A percentile compares a stretch with the other conserved stretches of the same genome.
phyloP scores from a whole-genome alignment of 1,140 invertebrate species.

The Subanguina moxae region DNA sequence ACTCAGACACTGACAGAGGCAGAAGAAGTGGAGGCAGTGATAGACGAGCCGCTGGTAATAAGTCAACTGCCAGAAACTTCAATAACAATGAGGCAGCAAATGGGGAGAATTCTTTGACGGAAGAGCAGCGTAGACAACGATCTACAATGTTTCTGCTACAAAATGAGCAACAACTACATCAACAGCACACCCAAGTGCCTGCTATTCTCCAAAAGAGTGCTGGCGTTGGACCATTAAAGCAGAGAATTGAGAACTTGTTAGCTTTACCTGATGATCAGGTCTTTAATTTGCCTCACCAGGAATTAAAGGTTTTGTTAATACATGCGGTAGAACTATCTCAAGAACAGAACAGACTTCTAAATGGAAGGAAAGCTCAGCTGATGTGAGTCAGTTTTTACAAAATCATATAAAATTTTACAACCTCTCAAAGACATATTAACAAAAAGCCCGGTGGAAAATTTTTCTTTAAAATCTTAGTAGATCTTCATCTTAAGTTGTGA shows the following conservation, averaged over 20 bases:
- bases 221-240: not conserved
- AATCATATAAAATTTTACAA: too few relatives aligned
- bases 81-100: not conserved
- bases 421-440: too few relatives aligned
- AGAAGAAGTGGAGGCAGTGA: not conserved
- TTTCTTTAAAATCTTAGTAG: too few relatives aligned
- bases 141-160: constrained; percentile 14
- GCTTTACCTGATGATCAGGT: constrained; percentile 4
- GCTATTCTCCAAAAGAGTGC: not conserved
- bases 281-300: not conserved
- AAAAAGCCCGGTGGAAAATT: too few relatives aligned
- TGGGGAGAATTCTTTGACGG: not conserved
- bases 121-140: not conserved
- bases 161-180: constrained; percentile 7
- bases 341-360: constrained; percentile 3
- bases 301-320: constrained; percentile 1
- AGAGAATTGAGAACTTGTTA: constrained; percentile 6
- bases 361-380: constrained; percentile 2
- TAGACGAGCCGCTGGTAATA: not conserved
- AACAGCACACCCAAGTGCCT: not conserved
- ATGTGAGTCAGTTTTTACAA: too few relatives aligned
- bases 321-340: constrained; percentile 4
- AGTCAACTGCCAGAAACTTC: too few relatives aligned
- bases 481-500: too few relatives aligned
- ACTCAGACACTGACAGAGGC: not conserved